These are phyloP conservation scores for Sturnus vulgaris DNA, from an alignment of 2,113 vertebrate genomes.

Conservation along the genomic window DNA sequence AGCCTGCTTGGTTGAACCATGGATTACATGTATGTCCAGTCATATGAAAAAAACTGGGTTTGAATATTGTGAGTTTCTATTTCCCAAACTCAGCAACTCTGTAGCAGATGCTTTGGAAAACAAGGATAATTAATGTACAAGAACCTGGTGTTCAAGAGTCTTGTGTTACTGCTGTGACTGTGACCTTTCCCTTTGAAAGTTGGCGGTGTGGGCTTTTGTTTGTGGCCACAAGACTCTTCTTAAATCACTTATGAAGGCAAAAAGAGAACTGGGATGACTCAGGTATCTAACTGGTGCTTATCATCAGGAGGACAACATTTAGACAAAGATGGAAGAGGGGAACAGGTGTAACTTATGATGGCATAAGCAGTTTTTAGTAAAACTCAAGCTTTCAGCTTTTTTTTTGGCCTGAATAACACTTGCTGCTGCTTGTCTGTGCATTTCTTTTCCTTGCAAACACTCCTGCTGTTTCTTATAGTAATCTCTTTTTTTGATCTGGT, in stretches of 20 bases:
- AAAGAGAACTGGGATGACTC: neutral
- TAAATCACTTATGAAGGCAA: rapidly evolving
- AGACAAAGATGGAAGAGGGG: neutral
- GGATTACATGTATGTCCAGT: neutral
- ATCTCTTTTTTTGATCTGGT: neutral
- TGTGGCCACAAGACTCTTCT: neutral
- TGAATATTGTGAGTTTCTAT: neutral
- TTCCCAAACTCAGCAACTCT: neutral
- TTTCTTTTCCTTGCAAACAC: neutral
- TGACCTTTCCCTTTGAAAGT: neutral
- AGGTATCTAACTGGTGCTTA: neutral
- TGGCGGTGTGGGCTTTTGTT: neutral
- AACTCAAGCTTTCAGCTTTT: neutral
- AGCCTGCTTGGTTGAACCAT: neutral
- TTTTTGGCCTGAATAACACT: neutral
- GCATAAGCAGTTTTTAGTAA: neutral
- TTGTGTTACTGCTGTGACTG: neutral
- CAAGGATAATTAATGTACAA: neutral
- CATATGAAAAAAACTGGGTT: neutral
- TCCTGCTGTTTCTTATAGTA: neutral
- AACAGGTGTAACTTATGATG: neutral
- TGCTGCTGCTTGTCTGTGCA: neutral
- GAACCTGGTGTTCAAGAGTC: neutral
- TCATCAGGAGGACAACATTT: neutral
- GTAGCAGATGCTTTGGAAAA: neutral